Percentiles rank a stretch among this genome's conserved stretches.
Conservation (phyloP, 1,140 invertebrate genomes). For the Spodoptera litura region DNA sequence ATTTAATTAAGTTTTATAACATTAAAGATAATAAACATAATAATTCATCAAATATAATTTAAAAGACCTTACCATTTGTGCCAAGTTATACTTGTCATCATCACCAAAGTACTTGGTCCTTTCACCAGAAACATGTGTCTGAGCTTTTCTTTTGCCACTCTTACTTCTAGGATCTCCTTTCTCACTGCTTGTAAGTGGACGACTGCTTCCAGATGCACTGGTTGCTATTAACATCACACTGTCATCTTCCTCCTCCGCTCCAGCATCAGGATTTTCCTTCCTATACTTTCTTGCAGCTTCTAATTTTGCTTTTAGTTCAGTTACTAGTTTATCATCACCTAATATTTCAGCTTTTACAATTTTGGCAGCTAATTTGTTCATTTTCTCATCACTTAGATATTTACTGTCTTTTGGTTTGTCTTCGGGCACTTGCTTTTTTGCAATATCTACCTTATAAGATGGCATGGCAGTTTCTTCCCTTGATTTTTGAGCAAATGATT, state of each 20-base stretch:
- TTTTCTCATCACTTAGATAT: constrained; percentile 91
- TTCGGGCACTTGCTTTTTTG: constrained; percentile 16
- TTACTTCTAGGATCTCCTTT: constrained; percentile 78
- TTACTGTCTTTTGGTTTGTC: constrained; percentile 54
- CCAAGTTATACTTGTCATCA: constrained; percentile 95
- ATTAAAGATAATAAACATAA: neutral
- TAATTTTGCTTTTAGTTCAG: constrained; percentile 91
- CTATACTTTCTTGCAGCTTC: constrained; percentile 89
- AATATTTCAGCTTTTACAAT: constrained; percentile 96
- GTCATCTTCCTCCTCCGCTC: constrained; percentile 80
- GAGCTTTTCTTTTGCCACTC: constrained; percentile 87
- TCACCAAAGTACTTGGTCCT: constrained; percentile 95
- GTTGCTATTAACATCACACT: constrained; percentile 91
- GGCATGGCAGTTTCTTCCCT: constrained; percentile 24
- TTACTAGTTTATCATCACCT: constrained; percentile 90
- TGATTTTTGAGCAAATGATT: constrained; percentile 20
- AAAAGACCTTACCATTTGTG: constrained; percentile 91
- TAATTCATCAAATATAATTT: neutral
- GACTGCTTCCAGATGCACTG: constrained; percentile 89
- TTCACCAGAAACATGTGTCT: constrained; percentile 91
- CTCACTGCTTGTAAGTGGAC: constrained; percentile 80
- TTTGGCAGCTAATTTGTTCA: constrained; percentile 95
- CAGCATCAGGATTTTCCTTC: constrained; percentile 80
- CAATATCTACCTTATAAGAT: constrained; percentile 53
- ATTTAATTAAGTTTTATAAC: constrained; percentile 15